Evolutionary conservation across 2,888 invertebrate genomes (phyloP).

Genomic region (Rhagonycha lutea): DNA sequence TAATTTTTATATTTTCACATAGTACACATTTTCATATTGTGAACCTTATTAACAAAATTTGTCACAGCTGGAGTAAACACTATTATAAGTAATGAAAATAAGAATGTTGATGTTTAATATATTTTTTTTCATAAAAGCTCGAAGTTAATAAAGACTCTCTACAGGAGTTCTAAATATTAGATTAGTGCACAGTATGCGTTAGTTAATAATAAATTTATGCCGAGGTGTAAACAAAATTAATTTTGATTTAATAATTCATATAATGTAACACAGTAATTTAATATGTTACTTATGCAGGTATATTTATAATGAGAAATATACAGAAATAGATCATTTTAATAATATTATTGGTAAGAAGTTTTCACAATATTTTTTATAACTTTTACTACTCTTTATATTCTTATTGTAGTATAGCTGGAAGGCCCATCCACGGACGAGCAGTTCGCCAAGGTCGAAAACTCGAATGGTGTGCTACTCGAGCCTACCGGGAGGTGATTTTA

Average conservation of each 20-base stretch:
- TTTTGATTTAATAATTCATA: background rate
- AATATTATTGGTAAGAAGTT: background rate
- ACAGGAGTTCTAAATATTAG: background rate
- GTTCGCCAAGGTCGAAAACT: too few species aligned
- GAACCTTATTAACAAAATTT: background rate
- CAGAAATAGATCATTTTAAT: background rate
- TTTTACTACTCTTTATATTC: too few species aligned
- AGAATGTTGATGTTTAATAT: slow-evolving; percentile 1
- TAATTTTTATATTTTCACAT: background rate
- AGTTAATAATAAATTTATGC: background rate
- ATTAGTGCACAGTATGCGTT: background rate
- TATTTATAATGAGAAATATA: background rate
- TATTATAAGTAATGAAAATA: background rate
- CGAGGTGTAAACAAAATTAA: background rate
- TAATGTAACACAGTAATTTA: background rate
- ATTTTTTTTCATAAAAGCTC: background rate
- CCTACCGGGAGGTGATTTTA: too few species aligned
- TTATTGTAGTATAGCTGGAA: too few species aligned
- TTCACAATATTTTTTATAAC: background rate
- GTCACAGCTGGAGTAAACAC: background rate
- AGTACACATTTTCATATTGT: background rate
- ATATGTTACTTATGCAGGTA: background rate
- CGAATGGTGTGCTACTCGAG: too few species aligned
- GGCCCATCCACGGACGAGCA: too few species aligned
- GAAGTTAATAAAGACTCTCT: background rate